phyloP scores from a whole-genome alignment of 2,113 vertebrate genomes.

The Ciconia maguari region DNA sequence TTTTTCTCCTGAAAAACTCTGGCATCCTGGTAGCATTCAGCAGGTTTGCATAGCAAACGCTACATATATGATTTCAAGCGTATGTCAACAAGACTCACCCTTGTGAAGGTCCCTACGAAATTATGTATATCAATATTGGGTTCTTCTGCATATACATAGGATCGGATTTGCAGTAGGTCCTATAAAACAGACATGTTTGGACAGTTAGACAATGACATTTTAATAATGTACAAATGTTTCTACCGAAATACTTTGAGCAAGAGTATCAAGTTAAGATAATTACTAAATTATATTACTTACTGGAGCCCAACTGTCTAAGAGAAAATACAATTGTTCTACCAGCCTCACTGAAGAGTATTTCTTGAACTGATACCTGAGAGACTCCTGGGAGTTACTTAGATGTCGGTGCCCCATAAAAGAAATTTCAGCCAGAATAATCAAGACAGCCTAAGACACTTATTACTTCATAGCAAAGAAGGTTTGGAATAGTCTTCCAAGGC shows the following conservation, averaged over 20 bases:
- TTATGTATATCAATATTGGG: constrained; percentile 98
- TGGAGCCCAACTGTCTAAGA: not conserved
- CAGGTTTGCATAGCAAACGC: not conserved
- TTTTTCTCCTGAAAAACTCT: not conserved
- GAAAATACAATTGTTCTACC: not conserved
- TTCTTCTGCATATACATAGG: constrained; percentile 92
- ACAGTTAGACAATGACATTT: not conserved
- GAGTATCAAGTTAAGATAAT: not conserved
- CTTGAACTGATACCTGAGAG: not conserved
- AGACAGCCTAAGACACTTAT: not conserved
- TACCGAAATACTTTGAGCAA: not conserved
- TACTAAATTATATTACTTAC: not conserved
- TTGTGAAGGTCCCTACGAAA: constrained; percentile 94
- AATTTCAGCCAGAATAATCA: not conserved
- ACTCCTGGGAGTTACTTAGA: not conserved
- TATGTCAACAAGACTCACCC: constrained; percentile 77
- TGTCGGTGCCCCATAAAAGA: not conserved
- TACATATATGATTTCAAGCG: not conserved
- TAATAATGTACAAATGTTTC: not conserved
- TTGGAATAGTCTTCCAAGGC: not conserved
- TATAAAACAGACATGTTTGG: constrained; percentile 20
- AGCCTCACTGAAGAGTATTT: not conserved
- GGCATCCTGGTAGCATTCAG: not conserved
- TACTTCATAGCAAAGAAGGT: not conserved
- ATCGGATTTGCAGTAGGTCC: constrained; percentile 94